Evolutionary conservation across 2,113 vertebrate species (phyloP).

Genomic region (Falcunculus frontatus): DNA sequence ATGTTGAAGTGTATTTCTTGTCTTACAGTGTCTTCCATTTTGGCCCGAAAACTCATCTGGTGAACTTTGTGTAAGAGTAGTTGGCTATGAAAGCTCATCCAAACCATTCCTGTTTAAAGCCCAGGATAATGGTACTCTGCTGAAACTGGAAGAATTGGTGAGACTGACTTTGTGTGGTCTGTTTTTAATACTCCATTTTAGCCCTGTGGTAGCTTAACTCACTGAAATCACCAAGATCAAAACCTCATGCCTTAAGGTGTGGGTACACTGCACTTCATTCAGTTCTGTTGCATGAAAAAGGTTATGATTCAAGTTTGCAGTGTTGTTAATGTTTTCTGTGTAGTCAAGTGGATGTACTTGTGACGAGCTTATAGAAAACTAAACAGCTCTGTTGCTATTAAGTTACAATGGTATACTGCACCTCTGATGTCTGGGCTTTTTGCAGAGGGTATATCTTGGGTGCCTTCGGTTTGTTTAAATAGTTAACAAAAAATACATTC

Average conservation of each 20-base stretch:
- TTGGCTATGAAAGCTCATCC: constrained; percentile 81
- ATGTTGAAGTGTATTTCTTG: background rate
- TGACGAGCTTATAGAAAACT: background rate
- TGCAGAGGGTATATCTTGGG: background rate
- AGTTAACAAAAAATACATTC: background rate
- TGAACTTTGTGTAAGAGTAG: constrained; percentile 85
- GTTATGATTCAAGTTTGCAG: background rate
- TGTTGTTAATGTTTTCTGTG: background rate
- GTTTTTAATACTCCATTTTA: background rate
- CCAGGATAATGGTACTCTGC: constrained; percentile 90
- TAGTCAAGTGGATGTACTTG: background rate
- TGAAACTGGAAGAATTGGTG: constrained; percentile 84
- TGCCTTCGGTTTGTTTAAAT: background rate
- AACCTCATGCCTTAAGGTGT: background rate
- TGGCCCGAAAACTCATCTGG: constrained; percentile 88
- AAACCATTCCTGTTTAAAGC: constrained; percentile 83
- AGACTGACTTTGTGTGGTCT: background rate
- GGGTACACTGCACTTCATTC: background rate
- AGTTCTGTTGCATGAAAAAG: background rate
- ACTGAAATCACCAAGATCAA: background rate
- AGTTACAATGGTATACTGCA: background rate
- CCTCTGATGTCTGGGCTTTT: background rate
- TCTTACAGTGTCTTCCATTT: constrained; percentile 87
- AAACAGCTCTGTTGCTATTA: background rate
- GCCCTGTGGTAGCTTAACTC: background rate